Percentiles rank a stretch among this genome's conserved stretches.
phyloP scores from a whole-genome alignment of 2,888 invertebrate genomes.

The Iselma pallidipennis region DNA sequence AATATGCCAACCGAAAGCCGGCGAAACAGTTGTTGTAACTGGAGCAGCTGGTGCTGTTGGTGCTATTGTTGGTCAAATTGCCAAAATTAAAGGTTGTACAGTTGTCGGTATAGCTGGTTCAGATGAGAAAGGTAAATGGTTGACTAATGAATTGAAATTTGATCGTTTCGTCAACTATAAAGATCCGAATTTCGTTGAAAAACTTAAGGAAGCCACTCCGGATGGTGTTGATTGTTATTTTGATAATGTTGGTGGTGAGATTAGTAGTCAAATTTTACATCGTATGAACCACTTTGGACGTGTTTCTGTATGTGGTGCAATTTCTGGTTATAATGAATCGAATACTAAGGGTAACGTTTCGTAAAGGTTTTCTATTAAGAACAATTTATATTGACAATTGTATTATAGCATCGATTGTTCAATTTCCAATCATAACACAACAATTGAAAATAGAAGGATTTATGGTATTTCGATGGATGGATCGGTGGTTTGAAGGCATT shows the following conservation, averaged over 20 bases:
- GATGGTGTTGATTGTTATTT: conserved; percentile 77
- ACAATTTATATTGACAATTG: conserved; percentile 19
- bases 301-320: conserved; percentile 71
- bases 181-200: conserved; percentile 59
- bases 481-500: conserved; percentile 62
- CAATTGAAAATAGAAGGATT: conserved; percentile 70
- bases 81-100: conserved; percentile 69
- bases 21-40: conserved; percentile 73
- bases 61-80: conserved; percentile 77
- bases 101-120: conserved; percentile 75
- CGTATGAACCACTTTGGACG: conserved; percentile 70
- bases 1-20: conserved; percentile 69
- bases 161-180: conserved; percentile 76
- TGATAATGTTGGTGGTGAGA: conserved; percentile 77
- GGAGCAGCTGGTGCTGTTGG: conserved; percentile 82
- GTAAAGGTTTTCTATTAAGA: no score
- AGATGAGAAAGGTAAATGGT: conserved; percentile 71
- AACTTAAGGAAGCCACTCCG: conserved; percentile 66
- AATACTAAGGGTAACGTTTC: conserved; percentile 40
- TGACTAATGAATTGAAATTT: conserved; percentile 66
- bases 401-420: conserved; percentile 59
- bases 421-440: conserved; percentile 60
- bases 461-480: conserved; percentile 57
- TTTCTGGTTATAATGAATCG: conserved; percentile 68
- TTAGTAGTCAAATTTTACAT: conserved; percentile 65